phyloP scores from a whole-genome alignment of 2,888 invertebrate species.

The Embidobia sp. region DNA sequence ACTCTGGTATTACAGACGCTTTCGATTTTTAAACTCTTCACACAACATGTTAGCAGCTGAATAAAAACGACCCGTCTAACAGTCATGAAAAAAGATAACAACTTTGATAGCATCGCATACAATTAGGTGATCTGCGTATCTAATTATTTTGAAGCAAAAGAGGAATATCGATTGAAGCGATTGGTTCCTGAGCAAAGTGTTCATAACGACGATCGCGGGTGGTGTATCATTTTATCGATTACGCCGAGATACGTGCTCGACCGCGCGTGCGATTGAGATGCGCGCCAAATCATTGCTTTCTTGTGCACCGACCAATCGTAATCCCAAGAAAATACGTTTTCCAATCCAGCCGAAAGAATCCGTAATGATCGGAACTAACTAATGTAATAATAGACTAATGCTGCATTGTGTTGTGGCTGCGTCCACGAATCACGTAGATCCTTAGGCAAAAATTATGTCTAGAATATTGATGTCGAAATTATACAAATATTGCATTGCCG shows the following conservation, averaged over 20 bases:
- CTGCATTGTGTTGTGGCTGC: slow-evolving; percentile 27
- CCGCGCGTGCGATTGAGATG: slow-evolving; percentile 45
- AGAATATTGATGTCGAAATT: slow-evolving; percentile 40
- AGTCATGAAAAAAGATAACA: too few relatives aligned
- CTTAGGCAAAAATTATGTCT: slow-evolving; percentile 21
- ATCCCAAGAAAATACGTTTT: slow-evolving; percentile 37
- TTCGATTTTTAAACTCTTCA: too few relatives aligned
- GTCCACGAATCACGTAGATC: not conserved
- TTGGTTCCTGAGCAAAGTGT: slow-evolving; percentile 9
- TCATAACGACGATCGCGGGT: slow-evolving; percentile 54
- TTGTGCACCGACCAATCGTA: slow-evolving; percentile 20
- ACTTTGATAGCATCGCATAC: slow-evolving; percentile 8
- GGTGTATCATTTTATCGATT: slow-evolving; percentile 59
- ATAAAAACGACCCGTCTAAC: too few relatives aligned
- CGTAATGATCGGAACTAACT: slow-evolving; percentile 48
- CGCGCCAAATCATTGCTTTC: slow-evolving; percentile 58
- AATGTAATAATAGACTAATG: slow-evolving; percentile 50
- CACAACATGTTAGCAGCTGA: too few relatives aligned
- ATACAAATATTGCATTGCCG: slow-evolving; percentile 14
- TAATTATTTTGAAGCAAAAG: slow-evolving; percentile 13
- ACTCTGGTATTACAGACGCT: too few relatives aligned
- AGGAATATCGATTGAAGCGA: slow-evolving; percentile 24
- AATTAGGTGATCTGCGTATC: slow-evolving; percentile 8
- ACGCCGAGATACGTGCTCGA: slow-evolving; percentile 38
- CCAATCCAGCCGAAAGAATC: slow-evolving; percentile 35